A percentile compares a stretch with the other conserved stretches of the same genome.
phyloP scores from a whole-genome alignment of 2,797 vertebrate species.

The Catamblyrhynchus diadema region DNA sequence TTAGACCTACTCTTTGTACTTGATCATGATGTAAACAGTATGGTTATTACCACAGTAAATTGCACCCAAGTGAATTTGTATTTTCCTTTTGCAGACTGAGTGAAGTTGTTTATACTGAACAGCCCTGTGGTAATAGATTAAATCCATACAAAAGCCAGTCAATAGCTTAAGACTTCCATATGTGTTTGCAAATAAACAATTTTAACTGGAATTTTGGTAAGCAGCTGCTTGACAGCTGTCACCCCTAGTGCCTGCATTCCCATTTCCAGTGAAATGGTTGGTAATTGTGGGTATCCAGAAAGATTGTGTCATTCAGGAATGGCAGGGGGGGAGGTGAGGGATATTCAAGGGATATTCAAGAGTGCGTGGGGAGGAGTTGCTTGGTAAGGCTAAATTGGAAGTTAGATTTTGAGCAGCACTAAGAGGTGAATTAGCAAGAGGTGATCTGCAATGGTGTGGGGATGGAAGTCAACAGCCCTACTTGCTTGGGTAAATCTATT shows the following conservation, averaged over 20 bases:
- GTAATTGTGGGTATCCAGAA: not conserved
- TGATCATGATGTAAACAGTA: slow-evolving; percentile 21
- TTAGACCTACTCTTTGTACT: slow-evolving; percentile 17
- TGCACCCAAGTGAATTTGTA: slow-evolving; percentile 10
- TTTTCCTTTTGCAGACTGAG: slow-evolving; percentile 27
- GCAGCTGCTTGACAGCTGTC: not conserved
- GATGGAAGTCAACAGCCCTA: not conserved
- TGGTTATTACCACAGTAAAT: slow-evolving; percentile 27
- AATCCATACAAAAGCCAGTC: not conserved
- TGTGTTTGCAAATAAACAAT: not conserved
- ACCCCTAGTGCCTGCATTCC: not conserved
- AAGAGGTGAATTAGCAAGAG: not conserved
- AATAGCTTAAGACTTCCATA: not conserved
- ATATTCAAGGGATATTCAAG: not conserved
- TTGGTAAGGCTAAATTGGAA: not conserved
- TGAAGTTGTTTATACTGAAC: not conserved
- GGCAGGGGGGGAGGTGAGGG: not conserved
- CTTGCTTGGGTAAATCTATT: not conserved
- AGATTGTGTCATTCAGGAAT: not conserved
- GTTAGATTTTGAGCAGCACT: not conserved
- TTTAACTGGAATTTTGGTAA: not conserved
- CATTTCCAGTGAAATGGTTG: not conserved
- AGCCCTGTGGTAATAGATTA: not conserved
- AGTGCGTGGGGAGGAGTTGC: not conserved
- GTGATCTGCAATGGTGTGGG: not conserved